Base-by-base conservation (phyloP, 2,888 invertebrate genomes). In the Andrena marginata region DNA sequence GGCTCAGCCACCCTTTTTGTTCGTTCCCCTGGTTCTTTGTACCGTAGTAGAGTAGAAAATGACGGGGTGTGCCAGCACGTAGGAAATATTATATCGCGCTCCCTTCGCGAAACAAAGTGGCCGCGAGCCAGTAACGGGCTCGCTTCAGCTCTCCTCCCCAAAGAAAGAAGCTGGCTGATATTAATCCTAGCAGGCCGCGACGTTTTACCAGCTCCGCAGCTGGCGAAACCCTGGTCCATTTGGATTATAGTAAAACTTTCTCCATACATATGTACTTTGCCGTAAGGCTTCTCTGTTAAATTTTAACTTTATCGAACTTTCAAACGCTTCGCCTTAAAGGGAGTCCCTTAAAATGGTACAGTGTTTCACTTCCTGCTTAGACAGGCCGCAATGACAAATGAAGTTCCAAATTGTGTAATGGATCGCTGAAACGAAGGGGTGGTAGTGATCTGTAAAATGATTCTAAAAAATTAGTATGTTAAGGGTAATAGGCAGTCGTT, bases 41-140 rank as follows among this genome's bases (percentile, higher is more conserved):
- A 13, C 49, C 72, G 70, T 42, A 29, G 54, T 48, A 72, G 74
- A 79, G 72, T 76, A 68, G 81, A 85, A 83, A 80, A 86, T 84
- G 82, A 82, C 85, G 65, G 63, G 72, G 54, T 69, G 65, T 70
- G 85, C 83, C 81, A 54, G 77, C 54, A 59, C 65, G 70, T 54
- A 29, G 82, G 82, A 85, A 86, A 89, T 86, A 84, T 89, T 86
- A 78, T 84, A 71, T 81, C 56, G 59, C 63, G 63, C 69, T 84
- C 60, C 76, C 76, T 82, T 68, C 74, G 59, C n/a, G 42, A 72
- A 51, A 74, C 56, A 77, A 77, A 80, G 82, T 84, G 84, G 84
- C 88, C 80, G 63, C 63, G 68, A 73, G 84, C 85, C 84, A 85
- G 85, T 85, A 81, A 82, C 76, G 63, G 65, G 81, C 77, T 56